These are phyloP conservation scores for Gadus chalcogrammus DNA, from an alignment of 2,113 vertebrate species.

Conservation along the genomic window DNA sequence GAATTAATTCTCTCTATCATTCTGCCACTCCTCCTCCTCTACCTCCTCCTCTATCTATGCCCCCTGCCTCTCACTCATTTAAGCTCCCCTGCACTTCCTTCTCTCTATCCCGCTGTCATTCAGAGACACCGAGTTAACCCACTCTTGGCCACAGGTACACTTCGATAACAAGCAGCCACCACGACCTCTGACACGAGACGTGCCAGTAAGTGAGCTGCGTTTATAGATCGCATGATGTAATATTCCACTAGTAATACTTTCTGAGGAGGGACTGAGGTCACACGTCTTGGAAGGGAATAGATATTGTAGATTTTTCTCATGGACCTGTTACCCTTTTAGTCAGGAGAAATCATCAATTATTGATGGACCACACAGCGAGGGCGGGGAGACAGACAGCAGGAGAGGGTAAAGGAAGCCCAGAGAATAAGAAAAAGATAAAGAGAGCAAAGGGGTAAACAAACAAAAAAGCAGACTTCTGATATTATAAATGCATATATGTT, in stretches of 20 bases:
- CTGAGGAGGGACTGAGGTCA: slow-evolving; percentile 21
- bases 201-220: not conserved
- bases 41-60: slow-evolving; percentile 62
- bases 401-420: slow-evolving; percentile 49
- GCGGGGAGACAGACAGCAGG: slow-evolving; percentile 66
- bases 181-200: slow-evolving; percentile 2
- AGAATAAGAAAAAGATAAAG: slow-evolving; percentile 18
- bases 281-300: slow-evolving; percentile 45
- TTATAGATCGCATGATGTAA: slow-evolving; percentile 14
- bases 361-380: slow-evolving; percentile 66
- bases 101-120: slow-evolving; percentile 65
- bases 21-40: slow-evolving; percentile 68
- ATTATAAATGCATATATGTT: not conserved
- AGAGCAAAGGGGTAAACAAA: slow-evolving; percentile 3
- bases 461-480: not conserved
- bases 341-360: slow-evolving; percentile 72
- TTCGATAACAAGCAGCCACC: slow-evolving; percentile 1
- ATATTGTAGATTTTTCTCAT: slow-evolving; percentile 52
- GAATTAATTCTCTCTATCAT: slow-evolving; percentile 71
- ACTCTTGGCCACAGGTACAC: slow-evolving; percentile 46
- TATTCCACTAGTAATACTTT: slow-evolving; percentile 20
- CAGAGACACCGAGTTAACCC: slow-evolving; percentile 66
- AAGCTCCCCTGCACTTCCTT: slow-evolving; percentile 68
- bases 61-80: slow-evolving; percentile 75
- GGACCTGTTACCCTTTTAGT: slow-evolving; percentile 75